A percentile compares a stretch with the other conserved stretches of the same genome.
These are phyloP conservation scores for Listronotus oregonensis DNA, from an alignment of 1,140 invertebrate genomes.

Conservation along the genomic window DNA sequence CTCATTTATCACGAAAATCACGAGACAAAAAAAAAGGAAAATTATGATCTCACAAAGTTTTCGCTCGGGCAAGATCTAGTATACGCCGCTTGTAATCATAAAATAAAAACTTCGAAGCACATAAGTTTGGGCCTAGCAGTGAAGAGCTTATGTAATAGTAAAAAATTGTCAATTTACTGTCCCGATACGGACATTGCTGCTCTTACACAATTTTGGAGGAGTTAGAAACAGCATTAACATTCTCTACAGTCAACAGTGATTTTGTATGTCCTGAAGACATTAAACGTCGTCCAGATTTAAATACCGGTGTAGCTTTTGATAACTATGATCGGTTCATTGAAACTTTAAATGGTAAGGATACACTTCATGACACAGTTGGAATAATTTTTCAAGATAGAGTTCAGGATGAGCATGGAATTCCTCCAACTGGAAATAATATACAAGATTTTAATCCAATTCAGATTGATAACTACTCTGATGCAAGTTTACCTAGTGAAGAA, in stretches of 20 bases:
- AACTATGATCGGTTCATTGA: slow-evolving; percentile 58
- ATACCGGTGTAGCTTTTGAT: slow-evolving; percentile 55
- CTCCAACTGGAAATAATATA: not conserved
- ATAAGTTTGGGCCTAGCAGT: no score
- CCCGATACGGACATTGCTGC: not conserved
- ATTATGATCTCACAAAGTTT: no score
- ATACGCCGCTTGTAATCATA: no score
- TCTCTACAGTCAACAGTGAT: not conserved
- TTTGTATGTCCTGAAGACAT: no score
- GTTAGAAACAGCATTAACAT: not conserved
- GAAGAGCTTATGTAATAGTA: no score
- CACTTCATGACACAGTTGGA: slow-evolving; percentile 59
- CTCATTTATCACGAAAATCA: no score
- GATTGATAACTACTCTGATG: not conserved
- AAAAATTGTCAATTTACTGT: not conserved
- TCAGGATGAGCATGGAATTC: slow-evolving; percentile 4
- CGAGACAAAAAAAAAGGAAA: no score
- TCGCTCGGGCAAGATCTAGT: no score
- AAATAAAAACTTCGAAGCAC: no score
- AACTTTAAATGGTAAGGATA: slow-evolving; percentile 55
- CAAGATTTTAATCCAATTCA: not conserved
- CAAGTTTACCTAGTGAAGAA: slow-evolving; percentile 1
- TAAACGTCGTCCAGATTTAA: not conserved
- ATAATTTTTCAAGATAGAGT: slow-evolving; percentile 48
- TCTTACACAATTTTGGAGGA: not conserved